phyloP scores from a whole-genome alignment of 2,797 vertebrate species.

The Gymnothorax javanicus region DNA sequence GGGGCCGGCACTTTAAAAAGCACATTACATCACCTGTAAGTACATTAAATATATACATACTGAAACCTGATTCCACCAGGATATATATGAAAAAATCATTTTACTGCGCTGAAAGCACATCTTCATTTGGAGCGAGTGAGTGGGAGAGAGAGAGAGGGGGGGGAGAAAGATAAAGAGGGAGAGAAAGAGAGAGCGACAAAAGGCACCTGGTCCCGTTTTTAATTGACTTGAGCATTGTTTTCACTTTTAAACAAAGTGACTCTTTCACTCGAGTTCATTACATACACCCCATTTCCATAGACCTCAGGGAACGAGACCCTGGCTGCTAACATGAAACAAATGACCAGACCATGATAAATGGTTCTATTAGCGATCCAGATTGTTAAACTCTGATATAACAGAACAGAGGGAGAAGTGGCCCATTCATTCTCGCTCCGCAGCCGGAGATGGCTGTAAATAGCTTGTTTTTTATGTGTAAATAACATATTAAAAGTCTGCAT shows the following conservation, averaged over 20 bases:
- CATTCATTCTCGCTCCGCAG: slow-evolving; percentile 81
- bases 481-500: slow-evolving; percentile 98
- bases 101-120: slow-evolving; percentile 15
- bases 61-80: neutral
- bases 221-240: slow-evolving; percentile 36
- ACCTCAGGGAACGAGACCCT: slow-evolving; percentile 82
- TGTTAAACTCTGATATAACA: slow-evolving; percentile 95
- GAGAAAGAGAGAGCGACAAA: neutral
- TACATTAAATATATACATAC: neutral
- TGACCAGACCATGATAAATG: slow-evolving; percentile 91
- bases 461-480: slow-evolving; percentile 95
- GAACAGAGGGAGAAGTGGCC: slow-evolving; percentile 77
- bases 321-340: slow-evolving; percentile 84
- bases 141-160: neutral
- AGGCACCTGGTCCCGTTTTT: slow-evolving; percentile 31
- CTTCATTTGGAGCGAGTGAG: neutral
- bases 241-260: slow-evolving; percentile 68
- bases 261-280: slow-evolving; percentile 68
- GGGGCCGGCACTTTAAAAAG: slow-evolving; percentile 42
- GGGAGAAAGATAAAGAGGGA: neutral
- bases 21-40: slow-evolving; percentile 19
- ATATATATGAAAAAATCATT: neutral
- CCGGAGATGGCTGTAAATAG: slow-evolving; percentile 83
- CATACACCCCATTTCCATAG: slow-evolving; percentile 77
- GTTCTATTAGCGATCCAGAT: slow-evolving; percentile 99